Conservation (phyloP, 2,113 vertebrate genomes). For the Cebidichthys violaceus region DNA sequence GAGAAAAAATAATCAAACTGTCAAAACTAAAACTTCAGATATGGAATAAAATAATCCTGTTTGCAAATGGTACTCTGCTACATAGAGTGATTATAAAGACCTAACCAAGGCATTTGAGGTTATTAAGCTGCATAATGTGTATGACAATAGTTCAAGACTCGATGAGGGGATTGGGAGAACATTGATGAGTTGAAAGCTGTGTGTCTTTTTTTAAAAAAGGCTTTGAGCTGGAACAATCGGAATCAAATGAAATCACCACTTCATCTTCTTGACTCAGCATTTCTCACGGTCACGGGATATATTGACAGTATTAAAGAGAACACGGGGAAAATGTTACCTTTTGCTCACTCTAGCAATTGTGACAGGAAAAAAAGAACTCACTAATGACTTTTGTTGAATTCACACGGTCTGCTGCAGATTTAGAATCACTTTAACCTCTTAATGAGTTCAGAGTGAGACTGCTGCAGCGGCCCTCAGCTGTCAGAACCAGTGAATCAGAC, state of each 20-base stretch:
- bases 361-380: neutral
- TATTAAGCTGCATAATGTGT: neutral
- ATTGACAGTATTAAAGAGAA: too few species aligned
- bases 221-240: neutral
- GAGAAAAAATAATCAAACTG: too few species aligned
- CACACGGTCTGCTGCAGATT: too few species aligned
- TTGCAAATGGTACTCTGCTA: slow-evolving; percentile 2
- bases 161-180: too few species aligned
- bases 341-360: neutral
- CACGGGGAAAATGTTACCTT: too few species aligned
- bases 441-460: neutral
- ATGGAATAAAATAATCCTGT: neutral
- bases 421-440: neutral
- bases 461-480: neutral
- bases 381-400: too few species aligned
- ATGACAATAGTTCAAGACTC: neutral
- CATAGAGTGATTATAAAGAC: neutral
- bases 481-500: neutral
- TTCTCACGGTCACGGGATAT: neutral
- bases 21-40: too few species aligned
- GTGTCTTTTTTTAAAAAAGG: neutral
- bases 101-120: neutral
- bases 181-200: neutral
- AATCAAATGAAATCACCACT: neutral
- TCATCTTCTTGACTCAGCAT: neutral